Percentiles rank a stretch among this genome's conserved stretches.
Evolutionary conservation across 2,888 invertebrate genomes (phyloP).

Genomic region (Onchidella celtica): DNA sequence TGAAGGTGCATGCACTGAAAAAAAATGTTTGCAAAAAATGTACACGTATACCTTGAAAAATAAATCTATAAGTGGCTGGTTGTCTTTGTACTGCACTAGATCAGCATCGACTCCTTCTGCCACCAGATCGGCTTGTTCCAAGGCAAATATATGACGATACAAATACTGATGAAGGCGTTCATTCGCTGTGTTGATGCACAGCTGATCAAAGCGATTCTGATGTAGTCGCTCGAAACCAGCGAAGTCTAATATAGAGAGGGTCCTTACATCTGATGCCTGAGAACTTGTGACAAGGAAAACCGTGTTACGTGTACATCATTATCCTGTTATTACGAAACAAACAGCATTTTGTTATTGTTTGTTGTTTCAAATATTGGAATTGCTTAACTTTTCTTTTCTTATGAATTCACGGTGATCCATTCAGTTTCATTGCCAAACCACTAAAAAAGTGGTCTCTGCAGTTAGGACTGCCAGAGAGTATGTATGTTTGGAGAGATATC

Average conservation of each 20-base stretch:
- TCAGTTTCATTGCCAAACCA: no score
- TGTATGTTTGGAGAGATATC: no score
- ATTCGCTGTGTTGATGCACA: slow-evolving; percentile 68
- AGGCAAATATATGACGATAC: slow-evolving; percentile 52
- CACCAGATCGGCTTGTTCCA: slow-evolving; percentile 54
- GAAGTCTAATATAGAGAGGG: slow-evolving; percentile 68
- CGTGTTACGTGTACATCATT: background rate
- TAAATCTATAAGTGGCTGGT: slow-evolving; percentile 63
- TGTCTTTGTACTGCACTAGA: slow-evolving; percentile 58
- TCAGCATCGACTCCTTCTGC: slow-evolving; percentile 49
- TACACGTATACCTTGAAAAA: slow-evolving; percentile 56
- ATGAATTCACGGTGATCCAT: no score
- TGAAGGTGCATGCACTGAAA: no score
- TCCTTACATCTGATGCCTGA: background rate
- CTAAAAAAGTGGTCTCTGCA: no score
- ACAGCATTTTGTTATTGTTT: background rate
- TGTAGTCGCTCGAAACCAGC: slow-evolving; percentile 69
- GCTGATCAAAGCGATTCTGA: slow-evolving; percentile 69
- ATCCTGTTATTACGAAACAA: background rate
- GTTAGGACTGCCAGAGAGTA: no score
- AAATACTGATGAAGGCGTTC: slow-evolving; percentile 61
- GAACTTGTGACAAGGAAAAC: background rate
- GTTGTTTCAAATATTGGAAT: no score
- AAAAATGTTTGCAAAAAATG: no score
- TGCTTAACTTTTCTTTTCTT: no score